Base-by-base conservation (phyloP, 2,113 vertebrate species). In the Papio anubis region DNA sequence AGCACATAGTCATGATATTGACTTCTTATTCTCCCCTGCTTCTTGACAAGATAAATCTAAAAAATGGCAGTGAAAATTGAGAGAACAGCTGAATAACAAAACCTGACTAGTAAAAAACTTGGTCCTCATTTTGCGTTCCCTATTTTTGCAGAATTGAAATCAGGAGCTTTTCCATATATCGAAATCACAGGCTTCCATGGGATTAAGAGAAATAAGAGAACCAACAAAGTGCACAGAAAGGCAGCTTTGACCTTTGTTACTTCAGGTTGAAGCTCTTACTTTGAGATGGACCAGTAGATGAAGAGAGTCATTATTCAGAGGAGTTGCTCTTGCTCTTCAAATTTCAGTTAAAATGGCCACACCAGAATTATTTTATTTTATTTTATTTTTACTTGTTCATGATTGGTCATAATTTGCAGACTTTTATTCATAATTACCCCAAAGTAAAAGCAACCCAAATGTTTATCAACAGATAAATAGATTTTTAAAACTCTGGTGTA, bases 241-340 rank as follows among this genome's bases (percentile, higher is more conserved):
- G 38, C 93, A 55, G n/a, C 1, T 6, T 38, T 32, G 35, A 45
- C 76, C 61, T 89, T 75, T 50, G 0, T 8, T 21, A 11, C 20
- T 21, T 23, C 8, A 2, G 5, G 25, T 0, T 8, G 35, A 52
- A 83, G 32, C 32, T 78, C 57, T 64, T 13, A 35, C 73, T 75
- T 40, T 48, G 79, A 92, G 6, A 5, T 1, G 12, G 57, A 87
- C 88, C 82, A 64, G 38, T 21, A 87, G 64, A 94, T 48, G 88
- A 61, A 38, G 78, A 35, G 21, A 95, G 94, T 30, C 64, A 52
- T 96, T 96, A 70, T 86, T 96, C 68, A 81, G 13, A 87, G 79
- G 38, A 64, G 43, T 20, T 35, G 40, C 5, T 85, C 52, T n/a
- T 13, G 48, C 64, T 96, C 93, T 88, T 80, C 55, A 96, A 97